Evolutionary conservation across 2,113 vertebrate species (phyloP).

Genomic region (Malurus cyaneus): DNA sequence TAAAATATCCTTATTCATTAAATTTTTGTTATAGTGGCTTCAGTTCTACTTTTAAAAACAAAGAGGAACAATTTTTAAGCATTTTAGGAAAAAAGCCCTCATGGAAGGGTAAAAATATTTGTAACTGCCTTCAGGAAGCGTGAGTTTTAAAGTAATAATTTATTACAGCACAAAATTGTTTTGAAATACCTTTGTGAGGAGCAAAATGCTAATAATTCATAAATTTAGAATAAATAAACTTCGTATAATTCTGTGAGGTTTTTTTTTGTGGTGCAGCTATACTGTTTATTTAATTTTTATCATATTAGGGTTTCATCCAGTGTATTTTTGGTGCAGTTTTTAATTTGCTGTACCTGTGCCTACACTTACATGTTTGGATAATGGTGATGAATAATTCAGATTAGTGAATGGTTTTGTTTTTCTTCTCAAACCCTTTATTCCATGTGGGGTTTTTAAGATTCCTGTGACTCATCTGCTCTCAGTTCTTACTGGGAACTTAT

Average conservation of each 20-base stretch:
- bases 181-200: not conserved
- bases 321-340: not conserved
- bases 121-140: not conserved
- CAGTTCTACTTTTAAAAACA: not conserved
- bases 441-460: not conserved
- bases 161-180: not conserved
- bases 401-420: not conserved
- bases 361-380: rapidly evolving
- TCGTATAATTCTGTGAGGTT: not conserved
- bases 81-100: not conserved
- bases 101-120: not conserved
- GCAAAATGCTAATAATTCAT: not conserved
- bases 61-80: not conserved
- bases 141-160: not conserved
- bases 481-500: not conserved
- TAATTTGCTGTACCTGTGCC: not conserved
- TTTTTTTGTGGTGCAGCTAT: not conserved
- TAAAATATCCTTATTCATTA: rapidly evolving
- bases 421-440: not conserved
- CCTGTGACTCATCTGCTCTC: not conserved
- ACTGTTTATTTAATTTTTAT: not conserved
- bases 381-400: not conserved
- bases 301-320: not conserved
- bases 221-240: not conserved
- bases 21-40: not conserved